Base-by-base conservation (phyloP, 2,888 invertebrate species). In the Stegophylla sp. region DNA sequence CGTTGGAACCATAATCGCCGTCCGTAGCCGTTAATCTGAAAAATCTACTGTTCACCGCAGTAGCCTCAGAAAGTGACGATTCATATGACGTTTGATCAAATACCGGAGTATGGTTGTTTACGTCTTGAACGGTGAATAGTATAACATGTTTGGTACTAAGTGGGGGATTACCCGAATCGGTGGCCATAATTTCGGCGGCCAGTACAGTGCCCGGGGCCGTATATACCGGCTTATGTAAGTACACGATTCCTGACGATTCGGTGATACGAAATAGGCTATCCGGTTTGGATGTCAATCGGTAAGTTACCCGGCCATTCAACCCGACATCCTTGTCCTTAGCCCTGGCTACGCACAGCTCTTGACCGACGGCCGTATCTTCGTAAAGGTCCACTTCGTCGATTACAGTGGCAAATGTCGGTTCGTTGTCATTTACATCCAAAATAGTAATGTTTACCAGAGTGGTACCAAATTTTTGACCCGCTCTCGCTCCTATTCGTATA, bases 91-190 rank as follows among this genome's bases (percentile, higher is more conserved):
- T 93, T 84, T 95, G 92, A 86, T 94, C 94, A 87, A 98, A 98
- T 3, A 95, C 93, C 13, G 97, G 97, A 0, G 96, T 96, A 86
- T 97, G 96, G 87, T 97, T 96, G 87, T 98, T 98, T 2, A 97
- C 95, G 86, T 97, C 97, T 84, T 92, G 91, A 82, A 96, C 90
- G 28, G 90, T 90, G 61, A 94, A 90, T 43, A 90, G 89, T 64
- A 95, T 90, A 10, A 90, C 89, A 84, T 94, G 92, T 84, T 92
- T 93, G 0, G 94, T 92, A 23, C 92, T 91, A 71, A 95, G 88
- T 12, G 92, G 88, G 12, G 92, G 92, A 82, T 88, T 89, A 7
- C 95, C 96, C 75, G 92, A 92, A 87, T 96, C 96, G n/a, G 92
- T 91, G 23, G 95, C 95, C 69, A 91, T 92, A 28, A 96, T 92